A percentile compares a stretch with the other conserved stretches of the same genome.
Conservation (phyloP, 2,797 vertebrate species). For the Coreius guichenoti region DNA sequence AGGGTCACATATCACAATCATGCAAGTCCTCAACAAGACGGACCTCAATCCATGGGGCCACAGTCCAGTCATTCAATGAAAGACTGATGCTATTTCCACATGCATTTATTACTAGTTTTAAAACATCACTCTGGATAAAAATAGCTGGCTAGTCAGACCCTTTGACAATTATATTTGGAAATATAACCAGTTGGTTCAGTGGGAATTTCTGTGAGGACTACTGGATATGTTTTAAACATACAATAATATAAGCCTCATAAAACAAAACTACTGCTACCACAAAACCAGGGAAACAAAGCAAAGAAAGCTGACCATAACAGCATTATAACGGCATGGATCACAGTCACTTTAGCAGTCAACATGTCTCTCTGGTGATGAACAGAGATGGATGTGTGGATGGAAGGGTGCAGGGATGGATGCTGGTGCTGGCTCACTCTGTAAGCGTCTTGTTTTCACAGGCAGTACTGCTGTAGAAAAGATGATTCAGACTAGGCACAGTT, state of each 20-base stretch:
- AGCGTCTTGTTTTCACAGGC: slow-evolving; percentile 68
- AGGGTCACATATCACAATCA: background rate
- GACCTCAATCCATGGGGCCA: background rate
- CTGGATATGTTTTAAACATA: background rate
- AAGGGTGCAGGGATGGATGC: slow-evolving; percentile 39
- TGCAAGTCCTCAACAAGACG: background rate
- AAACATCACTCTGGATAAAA: slow-evolving; percentile 13
- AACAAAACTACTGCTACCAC: background rate
- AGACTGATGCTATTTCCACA: background rate
- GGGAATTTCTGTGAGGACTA: background rate
- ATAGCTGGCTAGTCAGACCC: background rate
- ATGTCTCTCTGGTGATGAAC: slow-evolving; percentile 23
- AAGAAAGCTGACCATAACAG: background rate
- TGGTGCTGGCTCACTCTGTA: slow-evolving; percentile 65
- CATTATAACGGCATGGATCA: background rate
- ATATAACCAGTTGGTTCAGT: background rate
- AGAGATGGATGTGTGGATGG: slow-evolving; percentile 2
- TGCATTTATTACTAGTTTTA: slow-evolving; percentile 9
- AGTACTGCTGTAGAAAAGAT: slow-evolving; percentile 73
- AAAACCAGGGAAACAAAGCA: background rate
- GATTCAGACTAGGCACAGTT: slow-evolving; percentile 72
- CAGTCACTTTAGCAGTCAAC: background rate
- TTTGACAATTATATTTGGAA: background rate
- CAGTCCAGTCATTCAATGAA: background rate
- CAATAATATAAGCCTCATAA: background rate